phyloP scores from a whole-genome alignment of 2,888 invertebrate genomes.

The Zaprionus obscuricornis region DNA sequence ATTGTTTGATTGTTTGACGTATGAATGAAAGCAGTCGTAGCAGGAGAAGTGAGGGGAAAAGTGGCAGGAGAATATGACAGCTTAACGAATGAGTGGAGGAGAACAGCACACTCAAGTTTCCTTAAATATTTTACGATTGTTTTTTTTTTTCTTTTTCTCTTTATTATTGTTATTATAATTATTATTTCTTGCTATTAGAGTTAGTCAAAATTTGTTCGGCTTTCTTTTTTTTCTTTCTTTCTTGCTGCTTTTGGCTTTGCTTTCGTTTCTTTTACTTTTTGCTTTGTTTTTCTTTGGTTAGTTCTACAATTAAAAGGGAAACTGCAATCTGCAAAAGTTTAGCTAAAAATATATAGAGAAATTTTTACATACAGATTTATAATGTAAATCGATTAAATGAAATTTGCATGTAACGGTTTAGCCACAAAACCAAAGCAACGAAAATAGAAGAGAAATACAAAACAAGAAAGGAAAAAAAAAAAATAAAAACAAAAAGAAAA shows the following conservation, averaged over 20 bases:
- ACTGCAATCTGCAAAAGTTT: constrained; percentile 75
- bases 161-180: constrained; percentile 4
- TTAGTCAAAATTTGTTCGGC: constrained; percentile 7
- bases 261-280: constrained; percentile 29
- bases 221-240: constrained; percentile 20
- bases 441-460: constrained; percentile 2
- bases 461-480: constrained; percentile 1
- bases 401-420: constrained; percentile 43
- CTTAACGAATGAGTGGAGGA: too few species aligned
- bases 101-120: background rate
- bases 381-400: constrained; percentile 63
- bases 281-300: constrained; percentile 29
- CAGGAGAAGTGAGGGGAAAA: too few species aligned
- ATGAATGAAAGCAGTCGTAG: too few species aligned
- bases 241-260: constrained; percentile 12
- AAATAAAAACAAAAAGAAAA: constrained; percentile 2
- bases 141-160: background rate
- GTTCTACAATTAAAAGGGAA: constrained; percentile 46
- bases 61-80: too few species aligned
- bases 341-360: constrained; percentile 80
- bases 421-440: constrained; percentile 29
- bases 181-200: constrained; percentile 18
- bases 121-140: background rate
- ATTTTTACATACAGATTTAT: constrained; percentile 38
- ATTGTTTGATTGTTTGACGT: too few species aligned